phyloP scores from a whole-genome alignment of 2,113 vertebrate species.

The Silurus meridionalis region DNA sequence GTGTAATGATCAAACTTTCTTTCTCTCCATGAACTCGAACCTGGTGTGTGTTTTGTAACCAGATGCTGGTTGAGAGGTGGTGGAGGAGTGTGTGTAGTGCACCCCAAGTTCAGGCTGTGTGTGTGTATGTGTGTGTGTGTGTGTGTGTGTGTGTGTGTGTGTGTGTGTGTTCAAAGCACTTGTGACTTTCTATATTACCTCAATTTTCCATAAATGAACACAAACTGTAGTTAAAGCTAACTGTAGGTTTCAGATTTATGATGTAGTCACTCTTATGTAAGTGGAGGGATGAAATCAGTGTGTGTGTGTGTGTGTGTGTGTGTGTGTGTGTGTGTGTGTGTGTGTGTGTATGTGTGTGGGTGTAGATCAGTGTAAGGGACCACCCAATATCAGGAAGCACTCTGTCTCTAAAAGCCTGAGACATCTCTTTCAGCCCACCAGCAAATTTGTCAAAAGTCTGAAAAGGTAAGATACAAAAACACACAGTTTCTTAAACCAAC shows the following conservation, averaged over 20 bases:
- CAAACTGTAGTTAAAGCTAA: background rate
- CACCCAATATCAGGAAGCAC: conserved; percentile 81
- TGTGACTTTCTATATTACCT: background rate
- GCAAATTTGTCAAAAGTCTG: conserved; percentile 87
- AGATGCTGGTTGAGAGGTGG: background rate
- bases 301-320: background rate
- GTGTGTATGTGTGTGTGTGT: no score
- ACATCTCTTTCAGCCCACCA: conserved; percentile 86
- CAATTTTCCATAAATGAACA: background rate
- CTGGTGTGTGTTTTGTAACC: background rate
- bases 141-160: background rate
- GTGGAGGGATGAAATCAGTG: background rate
- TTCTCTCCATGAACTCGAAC: background rate
- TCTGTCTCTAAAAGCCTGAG: conserved; percentile 80
- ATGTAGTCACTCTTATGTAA: background rate
- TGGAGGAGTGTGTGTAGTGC: background rate
- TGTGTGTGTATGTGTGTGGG: conserved; percentile 32
- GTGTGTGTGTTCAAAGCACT: background rate
- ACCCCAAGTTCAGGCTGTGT: background rate
- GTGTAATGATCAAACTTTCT: background rate
- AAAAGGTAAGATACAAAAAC: conserved; percentile 75
- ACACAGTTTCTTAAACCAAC: no score
- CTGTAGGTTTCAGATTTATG: background rate
- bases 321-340: conserved; percentile 31
- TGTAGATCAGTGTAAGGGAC: conserved; percentile 35